Conservation (phyloP, 2,888 invertebrate genomes). For the Macaria liturata region DNA sequence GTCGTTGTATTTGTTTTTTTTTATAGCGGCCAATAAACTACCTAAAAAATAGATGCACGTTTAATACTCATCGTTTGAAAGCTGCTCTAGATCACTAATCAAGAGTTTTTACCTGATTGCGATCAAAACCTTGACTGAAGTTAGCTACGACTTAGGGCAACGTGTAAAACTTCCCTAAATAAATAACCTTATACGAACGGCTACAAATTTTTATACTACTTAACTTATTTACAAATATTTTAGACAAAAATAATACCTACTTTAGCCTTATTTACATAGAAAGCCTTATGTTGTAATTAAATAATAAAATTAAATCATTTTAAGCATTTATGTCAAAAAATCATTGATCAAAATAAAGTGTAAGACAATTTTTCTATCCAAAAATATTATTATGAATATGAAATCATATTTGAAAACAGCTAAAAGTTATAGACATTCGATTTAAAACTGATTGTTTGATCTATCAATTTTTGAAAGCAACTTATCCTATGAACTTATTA, state of each 20-base stretch:
- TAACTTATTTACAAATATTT: slow-evolving; percentile 5
- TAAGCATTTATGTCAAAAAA: too few species aligned
- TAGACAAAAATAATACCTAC: neutral
- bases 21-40: neutral
- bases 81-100: slow-evolving; percentile 10
- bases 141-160: slow-evolving; percentile 52
- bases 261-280: slow-evolving; percentile 5
- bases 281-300: neutral
- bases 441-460: too few species aligned
- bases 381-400: too few species aligned
- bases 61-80: neutral
- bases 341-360: too few species aligned
- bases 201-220: neutral
- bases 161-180: neutral
- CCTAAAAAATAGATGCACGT: neutral
- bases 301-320: too few species aligned
- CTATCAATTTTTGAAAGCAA: too few species aligned
- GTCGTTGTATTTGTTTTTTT: too few species aligned
- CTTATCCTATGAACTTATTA: too few species aligned
- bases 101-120: slow-evolving; percentile 4
- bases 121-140: slow-evolving; percentile 13
- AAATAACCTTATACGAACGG: too few species aligned
- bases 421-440: too few species aligned
- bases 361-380: too few species aligned
- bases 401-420: too few species aligned